phyloP scores from a whole-genome alignment of 1,140 invertebrate species.

The Drosophila ironensis region DNA sequence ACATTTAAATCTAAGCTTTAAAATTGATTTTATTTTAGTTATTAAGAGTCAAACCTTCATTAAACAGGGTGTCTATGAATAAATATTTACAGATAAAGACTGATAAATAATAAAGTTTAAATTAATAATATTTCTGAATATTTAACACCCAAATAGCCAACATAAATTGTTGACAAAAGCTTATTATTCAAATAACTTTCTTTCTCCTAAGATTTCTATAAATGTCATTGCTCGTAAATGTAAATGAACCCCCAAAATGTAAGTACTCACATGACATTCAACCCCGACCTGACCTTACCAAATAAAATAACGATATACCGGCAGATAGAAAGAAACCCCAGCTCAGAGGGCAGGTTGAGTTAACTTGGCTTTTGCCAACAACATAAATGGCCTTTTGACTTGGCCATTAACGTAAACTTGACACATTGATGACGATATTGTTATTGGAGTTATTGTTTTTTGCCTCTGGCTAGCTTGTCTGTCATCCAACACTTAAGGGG shows the following conservation, averaged over 20 bases:
- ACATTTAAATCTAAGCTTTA: too few species aligned
- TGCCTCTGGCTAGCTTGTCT: constrained; percentile 3
- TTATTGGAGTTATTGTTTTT: constrained; percentile 28
- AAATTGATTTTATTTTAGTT: too few species aligned
- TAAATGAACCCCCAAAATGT: too few species aligned
- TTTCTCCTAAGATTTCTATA: neutral
- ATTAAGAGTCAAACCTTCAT: too few species aligned
- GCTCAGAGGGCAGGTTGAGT: constrained; percentile 7
- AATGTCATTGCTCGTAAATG: neutral
- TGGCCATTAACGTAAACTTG: constrained; percentile 68
- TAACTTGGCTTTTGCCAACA: constrained; percentile 16
- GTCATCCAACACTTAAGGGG: constrained; percentile 48
- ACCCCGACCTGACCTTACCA: constrained; percentile 29
- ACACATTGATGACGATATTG: constrained; percentile 52
- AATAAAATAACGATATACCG: constrained; percentile 1
- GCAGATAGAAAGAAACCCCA: neutral
- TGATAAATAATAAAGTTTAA: too few species aligned
- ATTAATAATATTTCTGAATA: too few species aligned
- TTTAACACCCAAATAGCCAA: too few species aligned
- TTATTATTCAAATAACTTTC: too few species aligned
- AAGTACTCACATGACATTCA: constrained; percentile 44
- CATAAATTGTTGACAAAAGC: too few species aligned
- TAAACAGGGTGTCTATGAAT: too few species aligned
- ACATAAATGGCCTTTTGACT: constrained; percentile 61
- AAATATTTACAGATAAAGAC: too few species aligned